These are phyloP conservation scores for Dasypus novemcinctus DNA, from an alignment of 2,113 vertebrate species.

Conservation along the genomic window DNA sequence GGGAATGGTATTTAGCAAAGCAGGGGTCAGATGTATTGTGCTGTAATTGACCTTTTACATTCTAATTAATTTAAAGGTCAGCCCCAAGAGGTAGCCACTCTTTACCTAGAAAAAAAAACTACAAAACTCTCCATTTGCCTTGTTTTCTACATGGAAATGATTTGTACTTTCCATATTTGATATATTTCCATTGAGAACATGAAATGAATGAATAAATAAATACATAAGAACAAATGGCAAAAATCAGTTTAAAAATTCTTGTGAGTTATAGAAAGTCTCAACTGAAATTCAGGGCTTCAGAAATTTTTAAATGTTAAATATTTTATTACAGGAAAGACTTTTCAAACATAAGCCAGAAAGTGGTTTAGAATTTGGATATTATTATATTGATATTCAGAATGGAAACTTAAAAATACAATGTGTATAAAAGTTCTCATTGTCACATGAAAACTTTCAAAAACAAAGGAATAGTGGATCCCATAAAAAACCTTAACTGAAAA, in stretches of 20 bases:
- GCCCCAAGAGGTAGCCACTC: neutral
- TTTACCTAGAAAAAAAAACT: constrained; percentile 10
- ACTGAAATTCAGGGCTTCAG: neutral
- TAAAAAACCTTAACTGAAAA: neutral
- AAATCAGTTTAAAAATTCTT: constrained; percentile 30
- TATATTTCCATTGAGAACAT: neutral
- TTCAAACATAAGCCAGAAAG: neutral
- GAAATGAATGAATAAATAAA: neutral
- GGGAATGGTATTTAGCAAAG: constrained; percentile 30
- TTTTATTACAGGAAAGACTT: neutral
- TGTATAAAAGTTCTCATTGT: neutral
- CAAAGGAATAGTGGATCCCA: neutral
- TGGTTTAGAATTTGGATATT: neutral
- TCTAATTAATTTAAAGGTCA: constrained; percentile 62
- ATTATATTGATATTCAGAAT: neutral
- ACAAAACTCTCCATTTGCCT: constrained; percentile 34
- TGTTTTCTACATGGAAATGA: neutral
- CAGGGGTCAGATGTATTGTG: neutral
- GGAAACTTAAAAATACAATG: neutral
- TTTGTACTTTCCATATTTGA: neutral
- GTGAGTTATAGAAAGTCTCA: neutral
- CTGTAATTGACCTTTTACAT: constrained; percentile 57
- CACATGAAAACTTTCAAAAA: neutral
- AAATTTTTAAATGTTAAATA: neutral
- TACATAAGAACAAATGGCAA: neutral